These are phyloP conservation scores for Simalia tracyae DNA, from an alignment of 2,797 vertebrate genomes.

Conservation along the genomic window DNA sequence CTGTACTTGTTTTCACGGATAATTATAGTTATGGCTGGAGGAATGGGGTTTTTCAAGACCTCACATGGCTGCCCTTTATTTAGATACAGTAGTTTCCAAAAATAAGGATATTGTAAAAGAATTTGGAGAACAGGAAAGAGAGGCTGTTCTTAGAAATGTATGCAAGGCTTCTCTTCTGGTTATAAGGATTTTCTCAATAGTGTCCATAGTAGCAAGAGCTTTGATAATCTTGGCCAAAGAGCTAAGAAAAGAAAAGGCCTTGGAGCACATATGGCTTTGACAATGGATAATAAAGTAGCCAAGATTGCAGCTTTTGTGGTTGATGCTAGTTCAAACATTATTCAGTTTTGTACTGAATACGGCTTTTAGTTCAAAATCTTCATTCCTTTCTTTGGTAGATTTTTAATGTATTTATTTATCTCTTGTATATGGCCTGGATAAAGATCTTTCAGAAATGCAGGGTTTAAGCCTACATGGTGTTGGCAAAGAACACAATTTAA, in stretches of 20 bases:
- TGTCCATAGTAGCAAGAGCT: neutral
- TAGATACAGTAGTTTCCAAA: neutral
- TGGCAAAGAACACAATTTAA: neutral
- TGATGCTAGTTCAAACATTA: neutral
- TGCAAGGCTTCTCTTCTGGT: neutral
- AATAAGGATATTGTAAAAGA: neutral
- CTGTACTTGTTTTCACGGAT: no score
- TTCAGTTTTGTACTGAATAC: neutral
- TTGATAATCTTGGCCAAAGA: neutral
- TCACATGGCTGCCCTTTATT: no score
- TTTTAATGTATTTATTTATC: neutral
- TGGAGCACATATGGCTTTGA: neutral
- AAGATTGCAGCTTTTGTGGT: neutral
- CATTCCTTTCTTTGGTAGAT: neutral
- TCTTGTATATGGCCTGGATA: neutral
- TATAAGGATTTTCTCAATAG: neutral
- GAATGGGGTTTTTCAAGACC: no score
- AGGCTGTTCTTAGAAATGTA: neutral
- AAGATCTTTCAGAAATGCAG: neutral
- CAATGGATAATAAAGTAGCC: neutral
- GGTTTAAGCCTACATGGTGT: neutral
- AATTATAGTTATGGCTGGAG: no score
- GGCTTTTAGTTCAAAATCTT: neutral
- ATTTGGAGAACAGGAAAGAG: neutral
- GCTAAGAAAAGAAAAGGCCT: neutral